Base-by-base conservation (phyloP, 2,797 vertebrate genomes). In the Platyrinchus mystaceus region DNA sequence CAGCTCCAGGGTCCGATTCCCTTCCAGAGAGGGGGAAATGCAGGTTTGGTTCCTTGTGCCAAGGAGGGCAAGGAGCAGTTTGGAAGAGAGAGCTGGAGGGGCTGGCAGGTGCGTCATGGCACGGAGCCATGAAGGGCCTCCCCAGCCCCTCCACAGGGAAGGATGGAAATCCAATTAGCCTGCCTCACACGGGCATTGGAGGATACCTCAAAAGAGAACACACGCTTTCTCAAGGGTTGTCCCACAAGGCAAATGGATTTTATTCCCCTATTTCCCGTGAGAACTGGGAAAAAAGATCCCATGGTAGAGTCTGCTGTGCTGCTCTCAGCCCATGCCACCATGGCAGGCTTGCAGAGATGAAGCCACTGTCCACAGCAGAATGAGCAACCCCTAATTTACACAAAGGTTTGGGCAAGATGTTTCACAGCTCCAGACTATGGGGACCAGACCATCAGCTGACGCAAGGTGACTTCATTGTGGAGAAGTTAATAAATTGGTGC, bases 221-320 rank as follows among this genome's bases (percentile, higher is more conserved):
- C 6, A 14, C 1, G 1, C 8, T 4, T 28, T 44, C 36, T 43
- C 41, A 30, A 14, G 3, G 3, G 21, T 22, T 75, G 27, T 56
- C 64, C 68, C 71, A 14, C 7, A 3, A 67, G 32, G 82, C 30
- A 81, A 66, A 55, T 6, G 32, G 84, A 14, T 24, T 69, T 89
- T 62, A 62, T 39, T 55, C 37, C 68, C 19, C 3, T 14, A 2
- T 58, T 41, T 58, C 50, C 82, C 21, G 0, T 2, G 63, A 87
- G 50, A 89, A 55, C 44, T 19, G 56, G 14, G 64, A 55, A 17
- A 39, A 77, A 70, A n/a, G n/a, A 52, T 66, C 46, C 68, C 36
- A 4, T 7, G 1, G 1, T 1, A 56, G 66, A 7, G 27, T 8
- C 49, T 19, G 0, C 55, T 7, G 47, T 0, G 7, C 32, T 73